These are phyloP conservation scores for Cyanoramphus novaezelandiae DNA, from an alignment of 2,113 vertebrate genomes.

Conservation along the genomic window DNA sequence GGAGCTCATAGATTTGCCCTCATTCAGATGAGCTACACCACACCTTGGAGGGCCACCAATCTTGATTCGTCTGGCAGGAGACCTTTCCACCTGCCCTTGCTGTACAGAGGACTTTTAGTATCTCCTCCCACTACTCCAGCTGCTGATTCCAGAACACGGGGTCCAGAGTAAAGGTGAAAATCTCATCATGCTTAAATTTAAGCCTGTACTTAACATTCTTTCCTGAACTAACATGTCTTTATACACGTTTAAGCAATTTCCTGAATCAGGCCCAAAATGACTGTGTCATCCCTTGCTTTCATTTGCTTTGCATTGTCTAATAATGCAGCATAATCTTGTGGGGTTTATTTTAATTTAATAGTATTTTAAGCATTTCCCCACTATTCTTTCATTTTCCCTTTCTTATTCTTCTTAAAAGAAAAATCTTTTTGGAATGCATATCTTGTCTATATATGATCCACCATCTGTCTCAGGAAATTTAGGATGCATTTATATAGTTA, in stretches of 20 bases:
- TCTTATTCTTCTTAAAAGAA: constrained; percentile 28
- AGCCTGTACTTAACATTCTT: background rate
- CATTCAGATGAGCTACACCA: fast-evolving
- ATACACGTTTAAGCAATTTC: background rate
- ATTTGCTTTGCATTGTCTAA: constrained; percentile 9
- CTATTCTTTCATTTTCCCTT: constrained; percentile 21
- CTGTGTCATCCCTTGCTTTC: background rate
- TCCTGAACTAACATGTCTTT: background rate
- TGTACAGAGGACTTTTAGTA: background rate
- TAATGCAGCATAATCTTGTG: background rate
- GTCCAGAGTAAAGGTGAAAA: background rate
- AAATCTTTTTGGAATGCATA: constrained; percentile 44
- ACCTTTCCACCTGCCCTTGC: background rate
- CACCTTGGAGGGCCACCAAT: background rate
- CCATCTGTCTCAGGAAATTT: constrained; percentile 59
- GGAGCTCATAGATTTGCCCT: background rate
- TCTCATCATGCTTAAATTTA: background rate
- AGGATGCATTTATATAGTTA: constrained; percentile 59
- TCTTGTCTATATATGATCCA: constrained; percentile 34
- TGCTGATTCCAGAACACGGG: background rate
- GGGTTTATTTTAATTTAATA: constrained; percentile 24
- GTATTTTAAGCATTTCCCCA: constrained; percentile 1
- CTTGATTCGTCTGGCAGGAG: background rate
- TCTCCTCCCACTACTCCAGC: background rate
- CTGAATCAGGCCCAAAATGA: background rate